A percentile compares a stretch with the other conserved stretches of the same genome.
phyloP scores from a whole-genome alignment of 1,140 invertebrate genomes.

The Achroia grisella region DNA sequence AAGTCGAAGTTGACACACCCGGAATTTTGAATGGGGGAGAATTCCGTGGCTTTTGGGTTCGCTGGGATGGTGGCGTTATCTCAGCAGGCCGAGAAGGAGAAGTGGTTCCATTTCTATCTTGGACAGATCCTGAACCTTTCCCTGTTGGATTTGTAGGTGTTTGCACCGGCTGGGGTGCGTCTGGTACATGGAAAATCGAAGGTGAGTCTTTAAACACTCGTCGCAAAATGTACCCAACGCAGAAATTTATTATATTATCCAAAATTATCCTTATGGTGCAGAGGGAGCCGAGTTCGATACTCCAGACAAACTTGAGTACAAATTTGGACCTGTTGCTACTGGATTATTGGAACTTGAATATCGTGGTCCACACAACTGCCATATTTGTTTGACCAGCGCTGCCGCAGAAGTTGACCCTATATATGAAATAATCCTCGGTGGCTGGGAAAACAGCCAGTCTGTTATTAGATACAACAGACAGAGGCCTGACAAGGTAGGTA shows the following conservation, averaged over 20 bases:
- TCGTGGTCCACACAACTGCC: slow-evolving; percentile 76
- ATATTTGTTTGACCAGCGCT: slow-evolving; percentile 72
- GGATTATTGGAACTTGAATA: slow-evolving; percentile 74
- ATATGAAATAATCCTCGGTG: slow-evolving; percentile 78
- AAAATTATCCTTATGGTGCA: slow-evolving; percentile 31
- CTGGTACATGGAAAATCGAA: slow-evolving; percentile 88
- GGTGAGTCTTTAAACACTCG: slow-evolving; percentile 65
- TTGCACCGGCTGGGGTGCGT: slow-evolving; percentile 89
- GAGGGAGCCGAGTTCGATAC: slow-evolving; percentile 72
- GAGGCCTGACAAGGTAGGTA: slow-evolving; percentile 79
- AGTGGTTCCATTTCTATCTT: slow-evolving; percentile 80
- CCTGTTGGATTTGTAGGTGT: slow-evolving; percentile 83
- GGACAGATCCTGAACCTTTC: slow-evolving; percentile 80
- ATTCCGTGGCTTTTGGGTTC: slow-evolving; percentile 87
- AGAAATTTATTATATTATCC: slow-evolving; percentile 13
- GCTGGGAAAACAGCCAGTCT: slow-evolving; percentile 77
- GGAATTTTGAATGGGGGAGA: slow-evolving; percentile 80
- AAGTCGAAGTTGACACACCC: slow-evolving; percentile 81
- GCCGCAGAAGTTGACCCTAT: slow-evolving; percentile 73
- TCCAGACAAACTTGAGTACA: slow-evolving; percentile 75
- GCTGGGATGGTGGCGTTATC: slow-evolving; percentile 81
- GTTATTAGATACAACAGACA: slow-evolving; percentile 77
- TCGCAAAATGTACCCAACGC: slow-evolving; percentile 54
- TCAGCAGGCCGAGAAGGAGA: slow-evolving; percentile 82
- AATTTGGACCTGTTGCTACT: slow-evolving; percentile 71